Base-by-base conservation (phyloP, 2,113 vertebrate species). In the Arizona elegans region DNA sequence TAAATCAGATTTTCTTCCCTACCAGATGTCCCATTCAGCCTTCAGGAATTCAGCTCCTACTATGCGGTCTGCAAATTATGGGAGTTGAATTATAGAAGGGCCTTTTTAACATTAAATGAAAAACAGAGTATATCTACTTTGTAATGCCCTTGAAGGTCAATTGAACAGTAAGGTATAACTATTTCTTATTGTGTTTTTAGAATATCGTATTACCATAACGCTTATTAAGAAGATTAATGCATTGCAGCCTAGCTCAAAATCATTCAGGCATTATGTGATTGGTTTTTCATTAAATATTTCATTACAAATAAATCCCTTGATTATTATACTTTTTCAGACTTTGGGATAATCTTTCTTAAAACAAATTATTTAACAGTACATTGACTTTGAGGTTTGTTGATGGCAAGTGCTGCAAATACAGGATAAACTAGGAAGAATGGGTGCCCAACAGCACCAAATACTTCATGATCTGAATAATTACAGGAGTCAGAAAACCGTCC, bases 201-300 rank as follows among this genome's bases (percentile, higher is more conserved):
- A 96, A 87, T 91, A 95, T 91, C 52, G 92, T 96, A 95, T 96
- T 97, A 94, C 92, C 95, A 93, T 95, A 92, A 55, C 96, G 94
- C 96, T 96, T 95, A 96, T 97, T 97, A 97, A 94, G 94, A 97
- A 97, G 95, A 95, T 97, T 97, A 97, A 97, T 97, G 96, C 95
- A 97, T 90, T 93, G 81, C 92, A 90, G 90, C 89, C 75, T 90
- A 65, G 86, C 81, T 87, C 56, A 90, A 87, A 93, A 90, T 90
- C 89, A 96, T 97, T 97, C 96, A 96, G 93, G 95, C 95, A 96
- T 98, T 97, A 97, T 95, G 95, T 96, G 94, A 96, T 90, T 93
- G 92, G 75, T 86, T 90, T 93, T 93, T 93, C 92, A 93, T 93
- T 93, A 93, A 90, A 93, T 93, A 93, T 93, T 93, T 93, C 90